Evolutionary conservation across 1,140 invertebrate genomes (phyloP).

Genomic region (Leptopilina clavipes): DNA sequence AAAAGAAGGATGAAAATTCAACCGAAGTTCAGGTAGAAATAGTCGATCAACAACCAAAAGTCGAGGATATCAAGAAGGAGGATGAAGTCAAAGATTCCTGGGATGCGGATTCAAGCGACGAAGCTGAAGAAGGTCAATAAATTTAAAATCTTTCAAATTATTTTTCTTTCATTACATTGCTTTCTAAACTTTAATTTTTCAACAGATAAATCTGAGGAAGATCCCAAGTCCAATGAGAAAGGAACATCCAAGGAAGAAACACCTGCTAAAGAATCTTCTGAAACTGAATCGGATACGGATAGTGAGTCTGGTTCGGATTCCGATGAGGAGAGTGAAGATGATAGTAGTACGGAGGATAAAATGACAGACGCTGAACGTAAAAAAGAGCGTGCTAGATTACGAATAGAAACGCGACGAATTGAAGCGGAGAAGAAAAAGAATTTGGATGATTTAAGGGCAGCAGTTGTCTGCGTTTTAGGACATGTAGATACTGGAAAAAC

Average conservation of each 20-base stretch:
- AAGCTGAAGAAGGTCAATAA: slow-evolving; percentile 49
- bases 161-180: slow-evolving; percentile 37
- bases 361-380: slow-evolving; percentile 80
- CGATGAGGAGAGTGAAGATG: slow-evolving; percentile 76
- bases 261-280: slow-evolving; percentile 73
- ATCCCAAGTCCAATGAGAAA: slow-evolving; percentile 40
- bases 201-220: slow-evolving; percentile 69
- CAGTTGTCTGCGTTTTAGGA: slow-evolving; percentile 98
- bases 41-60: slow-evolving; percentile 73
- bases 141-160: too few species aligned
- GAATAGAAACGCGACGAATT: slow-evolving; percentile 88
- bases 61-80: slow-evolving; percentile 74
- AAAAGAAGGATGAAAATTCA: slow-evolving; percentile 74
- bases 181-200: slow-evolving; percentile 22
- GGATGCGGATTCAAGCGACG: slow-evolving; percentile 86
- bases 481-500: slow-evolving; percentile 99
- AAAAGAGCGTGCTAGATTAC: slow-evolving; percentile 78
- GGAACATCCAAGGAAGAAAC: slow-evolving; percentile 40
- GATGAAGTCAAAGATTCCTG: slow-evolving; percentile 87
- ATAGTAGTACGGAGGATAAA: slow-evolving; percentile 74
- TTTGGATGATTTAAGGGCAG: slow-evolving; percentile 89
- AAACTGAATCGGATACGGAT: slow-evolving; percentile 75
- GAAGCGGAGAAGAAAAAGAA: slow-evolving; percentile 89
- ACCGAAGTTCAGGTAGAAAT: slow-evolving; percentile 77
- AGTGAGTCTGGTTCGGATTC: slow-evolving; percentile 75